phyloP scores from a whole-genome alignment of 1,140 invertebrate species.

The Hyles euphorbiae region DNA sequence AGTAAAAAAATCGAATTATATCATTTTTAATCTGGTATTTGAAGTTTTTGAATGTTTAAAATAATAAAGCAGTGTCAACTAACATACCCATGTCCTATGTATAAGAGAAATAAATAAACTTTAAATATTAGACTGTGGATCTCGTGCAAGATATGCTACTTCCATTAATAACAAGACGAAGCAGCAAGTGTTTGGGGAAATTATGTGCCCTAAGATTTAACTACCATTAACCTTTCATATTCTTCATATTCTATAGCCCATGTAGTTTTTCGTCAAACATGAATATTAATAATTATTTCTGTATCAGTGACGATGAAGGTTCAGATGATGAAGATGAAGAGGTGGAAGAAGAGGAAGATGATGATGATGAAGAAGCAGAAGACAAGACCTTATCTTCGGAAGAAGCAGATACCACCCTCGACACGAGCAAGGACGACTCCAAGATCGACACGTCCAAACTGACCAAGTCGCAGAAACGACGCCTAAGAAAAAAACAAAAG shows the following conservation, averaged over 20 bases:
- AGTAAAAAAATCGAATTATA: too few relatives aligned
- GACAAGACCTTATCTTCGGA: conserved; percentile 54
- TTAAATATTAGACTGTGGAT: too few relatives aligned
- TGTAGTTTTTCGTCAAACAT: too few relatives aligned
- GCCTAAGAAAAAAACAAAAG: conserved; percentile 56
- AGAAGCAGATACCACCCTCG: conserved; percentile 49
- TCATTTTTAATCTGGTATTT: too few relatives aligned
- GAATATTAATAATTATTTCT: not conserved
- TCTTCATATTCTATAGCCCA: too few relatives aligned
- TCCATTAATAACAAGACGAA: too few relatives aligned
- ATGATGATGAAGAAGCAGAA: conserved; percentile 69
- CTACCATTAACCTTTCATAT: not conserved
- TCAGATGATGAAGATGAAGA: conserved; percentile 38
- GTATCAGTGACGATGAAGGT: not conserved
- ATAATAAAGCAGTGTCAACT: too few relatives aligned
- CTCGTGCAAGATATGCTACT: too few relatives aligned
- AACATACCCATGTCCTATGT: too few relatives aligned
- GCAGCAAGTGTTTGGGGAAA: not conserved
- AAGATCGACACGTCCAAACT: conserved; percentile 50
- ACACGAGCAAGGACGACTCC: conserved; percentile 51
- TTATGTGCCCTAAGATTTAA: not conserved
- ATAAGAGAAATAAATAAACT: too few relatives aligned
- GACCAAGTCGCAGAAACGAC: conserved; percentile 43
- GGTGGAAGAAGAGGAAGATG: conserved; percentile 41
- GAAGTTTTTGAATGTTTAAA: too few relatives aligned